phyloP scores from a whole-genome alignment of 2,888 invertebrate species.

The Cistogaster globosa region DNA sequence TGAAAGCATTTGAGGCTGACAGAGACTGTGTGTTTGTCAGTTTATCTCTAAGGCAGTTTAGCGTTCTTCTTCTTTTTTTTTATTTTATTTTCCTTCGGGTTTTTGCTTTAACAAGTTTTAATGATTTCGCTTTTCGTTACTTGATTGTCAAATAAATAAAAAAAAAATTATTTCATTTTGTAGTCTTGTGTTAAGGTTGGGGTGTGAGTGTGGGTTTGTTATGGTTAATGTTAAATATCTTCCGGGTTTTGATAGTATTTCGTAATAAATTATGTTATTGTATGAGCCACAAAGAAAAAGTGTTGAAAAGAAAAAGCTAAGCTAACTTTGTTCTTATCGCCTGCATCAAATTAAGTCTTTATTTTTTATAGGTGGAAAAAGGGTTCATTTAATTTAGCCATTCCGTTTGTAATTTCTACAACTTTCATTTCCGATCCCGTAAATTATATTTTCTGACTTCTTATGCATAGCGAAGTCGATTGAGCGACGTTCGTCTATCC shows the following conservation, averaged over 20 bases:
- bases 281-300: slow-evolving; percentile 12
- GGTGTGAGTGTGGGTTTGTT: neutral
- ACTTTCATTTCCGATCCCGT: no score
- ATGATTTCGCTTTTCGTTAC: slow-evolving; percentile 54
- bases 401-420: no score
- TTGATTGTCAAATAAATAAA: neutral
- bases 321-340: slow-evolving; percentile 49
- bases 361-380: no score
- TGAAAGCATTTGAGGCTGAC: slow-evolving; percentile 22
- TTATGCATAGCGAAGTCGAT: no score
- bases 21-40: neutral
- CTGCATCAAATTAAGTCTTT: slow-evolving; percentile 36
- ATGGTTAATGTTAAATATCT: slow-evolving; percentile 47
- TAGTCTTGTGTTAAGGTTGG: neutral
- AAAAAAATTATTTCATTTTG: slow-evolving; percentile 15
- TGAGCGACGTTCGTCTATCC: no score
- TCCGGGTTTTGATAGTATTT: slow-evolving; percentile 67
- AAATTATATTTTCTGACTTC: no score
- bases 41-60: neutral
- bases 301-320: slow-evolving; percentile 37
- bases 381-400: slow-evolving; percentile 21
- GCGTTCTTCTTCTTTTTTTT: neutral
- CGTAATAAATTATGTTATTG: slow-evolving; percentile 46
- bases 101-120: slow-evolving; percentile 24
- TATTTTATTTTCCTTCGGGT: neutral